These are phyloP conservation scores for Luperina testacea DNA, from an alignment of 2,888 invertebrate genomes.

Conservation along the genomic window DNA sequence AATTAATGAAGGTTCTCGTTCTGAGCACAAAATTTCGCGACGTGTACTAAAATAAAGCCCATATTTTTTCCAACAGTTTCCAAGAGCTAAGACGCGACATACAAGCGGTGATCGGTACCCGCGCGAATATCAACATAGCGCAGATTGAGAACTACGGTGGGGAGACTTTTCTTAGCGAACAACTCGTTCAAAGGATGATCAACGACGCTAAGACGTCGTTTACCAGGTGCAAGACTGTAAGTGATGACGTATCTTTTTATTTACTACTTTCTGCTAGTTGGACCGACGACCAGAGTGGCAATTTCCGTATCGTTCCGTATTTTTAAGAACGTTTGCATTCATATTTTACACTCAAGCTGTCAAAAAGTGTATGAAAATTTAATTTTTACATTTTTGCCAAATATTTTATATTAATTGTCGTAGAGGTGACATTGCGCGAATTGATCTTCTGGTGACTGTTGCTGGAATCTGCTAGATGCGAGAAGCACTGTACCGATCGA, in stretches of 20 bases:
- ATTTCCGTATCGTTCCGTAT: not conserved
- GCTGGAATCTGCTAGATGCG: not conserved
- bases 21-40: not conserved
- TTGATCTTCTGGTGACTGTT: not conserved
- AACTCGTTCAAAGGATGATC: slow-evolving; percentile 96
- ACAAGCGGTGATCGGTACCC: slow-evolving; percentile 97
- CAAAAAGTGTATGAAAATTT: no score
- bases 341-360: not conserved
- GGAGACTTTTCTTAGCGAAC: slow-evolving; percentile 98
- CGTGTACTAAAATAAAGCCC: not conserved
- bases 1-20: not conserved
- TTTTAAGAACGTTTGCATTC: not conserved
- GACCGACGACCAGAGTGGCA: not conserved
- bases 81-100: slow-evolving; percentile 98
- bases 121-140: slow-evolving; percentile 97
- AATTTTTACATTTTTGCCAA: no score
- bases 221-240: slow-evolving; percentile 95
- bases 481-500: not conserved
- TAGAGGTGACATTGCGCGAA: no score
- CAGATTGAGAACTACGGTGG: slow-evolving; percentile 99
- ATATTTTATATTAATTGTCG: no score
- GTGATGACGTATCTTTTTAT: slow-evolving; percentile 47
- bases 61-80: slow-evolving; percentile 89
- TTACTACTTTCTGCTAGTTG: not conserved
- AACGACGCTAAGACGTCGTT: slow-evolving; percentile 97